Conservation (phyloP, 2,797 vertebrate genomes). For the Semaprochilodus insignis region DNA sequence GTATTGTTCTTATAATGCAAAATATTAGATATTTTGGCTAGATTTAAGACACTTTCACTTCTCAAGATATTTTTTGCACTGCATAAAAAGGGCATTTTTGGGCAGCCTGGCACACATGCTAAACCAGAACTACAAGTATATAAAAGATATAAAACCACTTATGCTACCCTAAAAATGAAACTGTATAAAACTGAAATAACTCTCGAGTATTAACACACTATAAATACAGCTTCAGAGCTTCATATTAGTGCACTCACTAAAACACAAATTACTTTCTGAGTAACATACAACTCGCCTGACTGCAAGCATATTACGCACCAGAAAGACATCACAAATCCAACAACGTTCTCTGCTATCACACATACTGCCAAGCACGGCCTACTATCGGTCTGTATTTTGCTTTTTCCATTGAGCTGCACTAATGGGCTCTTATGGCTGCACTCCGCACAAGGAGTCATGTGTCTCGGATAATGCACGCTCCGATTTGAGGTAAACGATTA, state of each 20-base stretch:
- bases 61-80: too few relatives aligned
- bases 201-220: not conserved
- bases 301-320: slow-evolving; percentile 29
- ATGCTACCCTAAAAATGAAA: not conserved
- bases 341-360: slow-evolving; percentile 52
- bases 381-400: slow-evolving; percentile 45
- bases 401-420: slow-evolving; percentile 55
- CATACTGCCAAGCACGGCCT: slow-evolving; percentile 52
- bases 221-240: not conserved
- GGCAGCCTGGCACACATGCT: not conserved
- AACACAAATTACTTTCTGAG: too few relatives aligned
- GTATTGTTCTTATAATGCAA: not conserved
- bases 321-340: slow-evolving; percentile 42
- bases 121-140: not conserved
- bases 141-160: not conserved
- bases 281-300: slow-evolving; percentile 11
- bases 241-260: not conserved
- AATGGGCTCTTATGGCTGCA: slow-evolving; percentile 54
- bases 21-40: too few relatives aligned
- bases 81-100: too few relatives aligned
- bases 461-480: slow-evolving; percentile 61
- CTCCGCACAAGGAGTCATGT: slow-evolving; percentile 56
- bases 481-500: slow-evolving; percentile 60
- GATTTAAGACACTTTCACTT: too few relatives aligned
- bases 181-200: too few relatives aligned